These are phyloP conservation scores for Pleuronectes platessa DNA, from an alignment of 2,113 vertebrate genomes.

Conservation along the genomic window DNA sequence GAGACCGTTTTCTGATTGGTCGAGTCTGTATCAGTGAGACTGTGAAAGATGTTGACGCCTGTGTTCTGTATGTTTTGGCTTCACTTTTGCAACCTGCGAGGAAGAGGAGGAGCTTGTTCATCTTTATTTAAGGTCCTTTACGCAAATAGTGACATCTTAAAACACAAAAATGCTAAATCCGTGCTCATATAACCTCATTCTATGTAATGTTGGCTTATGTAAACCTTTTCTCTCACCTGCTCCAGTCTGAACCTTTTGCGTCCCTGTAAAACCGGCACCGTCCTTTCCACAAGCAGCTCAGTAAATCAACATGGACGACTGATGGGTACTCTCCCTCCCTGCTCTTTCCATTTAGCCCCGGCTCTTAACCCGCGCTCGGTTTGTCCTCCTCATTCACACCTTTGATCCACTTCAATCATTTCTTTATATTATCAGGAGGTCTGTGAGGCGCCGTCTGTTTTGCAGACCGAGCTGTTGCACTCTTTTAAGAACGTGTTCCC, in stretches of 20 bases:
- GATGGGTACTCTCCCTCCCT: not conserved
- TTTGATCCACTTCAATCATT: constrained; percentile 30
- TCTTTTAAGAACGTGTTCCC: constrained; percentile 34
- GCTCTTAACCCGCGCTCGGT: constrained; percentile 7
- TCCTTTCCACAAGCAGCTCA: not conserved
- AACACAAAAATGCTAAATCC: too few relatives aligned
- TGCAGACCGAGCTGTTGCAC: constrained; percentile 29
- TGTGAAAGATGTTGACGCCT: too few relatives aligned
- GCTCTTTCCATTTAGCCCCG: not conserved
- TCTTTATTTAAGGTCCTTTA: too few relatives aligned
- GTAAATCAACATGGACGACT: not conserved
- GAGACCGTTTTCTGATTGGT: too few relatives aligned
- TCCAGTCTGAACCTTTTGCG: not conserved
- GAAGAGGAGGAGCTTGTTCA: too few relatives aligned
- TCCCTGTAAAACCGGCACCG: not conserved
- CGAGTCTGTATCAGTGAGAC: too few relatives aligned
- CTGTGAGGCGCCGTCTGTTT: not conserved
- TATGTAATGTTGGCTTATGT: too few relatives aligned
- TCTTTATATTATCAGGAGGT: constrained; percentile 22
- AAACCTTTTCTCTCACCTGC: too few relatives aligned
- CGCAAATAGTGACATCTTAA: not conserved
- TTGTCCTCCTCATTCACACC: constrained; percentile 40
- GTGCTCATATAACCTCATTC: too few relatives aligned
- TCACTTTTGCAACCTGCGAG: too few relatives aligned
- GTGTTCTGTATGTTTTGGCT: too few relatives aligned